These are phyloP conservation scores for Spisula solida DNA, from an alignment of 2,888 invertebrate genomes.

Conservation along the genomic window DNA sequence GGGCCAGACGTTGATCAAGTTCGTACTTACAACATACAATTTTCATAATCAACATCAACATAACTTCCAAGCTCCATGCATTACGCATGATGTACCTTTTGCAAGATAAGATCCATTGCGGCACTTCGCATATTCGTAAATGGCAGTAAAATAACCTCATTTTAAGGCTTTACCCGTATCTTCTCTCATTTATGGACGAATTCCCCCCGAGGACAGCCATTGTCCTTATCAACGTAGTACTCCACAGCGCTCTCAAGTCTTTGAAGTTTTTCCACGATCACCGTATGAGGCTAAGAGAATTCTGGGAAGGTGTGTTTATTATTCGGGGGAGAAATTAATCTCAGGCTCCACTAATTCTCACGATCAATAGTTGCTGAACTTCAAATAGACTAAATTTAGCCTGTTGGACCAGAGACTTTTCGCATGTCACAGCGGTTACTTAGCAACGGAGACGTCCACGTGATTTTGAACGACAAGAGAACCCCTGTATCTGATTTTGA, in stretches of 20 bases:
- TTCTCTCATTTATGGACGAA: conserved; percentile 33
- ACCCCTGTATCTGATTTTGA: conserved; percentile 54
- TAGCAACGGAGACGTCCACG: conserved; percentile 57
- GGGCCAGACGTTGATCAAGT: no score
- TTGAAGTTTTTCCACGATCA: conserved; percentile 37
- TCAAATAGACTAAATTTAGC: conserved; percentile 66
- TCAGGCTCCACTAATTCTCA: conserved; percentile 38
- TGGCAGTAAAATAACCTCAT: not conserved
- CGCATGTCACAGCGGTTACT: conserved; percentile 56
- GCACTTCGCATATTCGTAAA: not conserved
- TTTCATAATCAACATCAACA: no score
- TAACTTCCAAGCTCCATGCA: no score
- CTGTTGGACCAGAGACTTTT: conserved; percentile 63
- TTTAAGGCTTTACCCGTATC: conserved; percentile 27
- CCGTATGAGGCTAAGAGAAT: conserved; percentile 10
- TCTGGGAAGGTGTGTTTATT: conserved; percentile 48
- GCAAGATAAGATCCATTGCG: not conserved
- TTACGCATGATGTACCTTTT: not conserved
- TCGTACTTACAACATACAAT: no score
- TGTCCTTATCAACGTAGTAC: conserved; percentile 34
- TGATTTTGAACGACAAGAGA: conserved; percentile 59
- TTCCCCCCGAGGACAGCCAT: conserved; percentile 31
- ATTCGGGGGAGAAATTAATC: conserved; percentile 53
- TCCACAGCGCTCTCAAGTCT: conserved; percentile 15
- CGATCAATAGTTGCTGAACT: conserved; percentile 64